These are phyloP conservation scores for Montipora capricornis DNA, from an alignment of 64 coral and sea anemone species.

Conservation along the genomic window DNA sequence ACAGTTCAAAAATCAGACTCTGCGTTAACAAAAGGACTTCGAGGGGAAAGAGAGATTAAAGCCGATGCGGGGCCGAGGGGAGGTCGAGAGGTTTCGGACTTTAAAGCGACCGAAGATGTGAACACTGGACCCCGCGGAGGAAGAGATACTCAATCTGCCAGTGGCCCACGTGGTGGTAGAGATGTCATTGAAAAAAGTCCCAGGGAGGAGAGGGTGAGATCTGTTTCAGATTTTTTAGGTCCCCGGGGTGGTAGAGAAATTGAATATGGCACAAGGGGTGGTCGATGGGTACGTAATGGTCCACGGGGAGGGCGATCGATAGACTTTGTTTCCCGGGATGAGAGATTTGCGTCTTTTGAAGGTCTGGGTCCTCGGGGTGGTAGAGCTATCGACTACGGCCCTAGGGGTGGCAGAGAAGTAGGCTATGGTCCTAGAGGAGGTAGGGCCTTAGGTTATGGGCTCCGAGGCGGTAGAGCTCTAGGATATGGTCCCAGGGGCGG, in stretches of 20 bases:
- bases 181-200: slow-evolving; percentile 3
- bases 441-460: slow-evolving; percentile 22
- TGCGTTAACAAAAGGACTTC: background rate
- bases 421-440: slow-evolving; percentile 45
- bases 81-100: slow-evolving; percentile 6
- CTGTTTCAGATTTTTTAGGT: slow-evolving; percentile 24
- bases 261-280: slow-evolving; percentile 59
- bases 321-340: slow-evolving; percentile 70
- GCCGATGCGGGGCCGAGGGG: slow-evolving; percentile 8
- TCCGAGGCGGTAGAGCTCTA: background rate
- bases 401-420: background rate
- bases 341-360: slow-evolving; percentile 27
- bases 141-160: slow-evolving; percentile 28
- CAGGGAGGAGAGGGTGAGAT: slow-evolving; percentile 24
- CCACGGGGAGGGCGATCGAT: slow-evolving; percentile 42
- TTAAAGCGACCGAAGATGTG: background rate
- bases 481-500: slow-evolving; percentile 45
- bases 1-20: background rate
- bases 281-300: slow-evolving; percentile 4
- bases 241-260: slow-evolving; percentile 32
- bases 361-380: slow-evolving; percentile 27
- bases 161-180: slow-evolving; percentile 49
- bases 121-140: slow-evolving; percentile 45
- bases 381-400: background rate
- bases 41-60: slow-evolving; percentile 27